A percentile compares a stretch with the other conserved stretches of the same genome.
phyloP scores from a whole-genome alignment of 1,140 invertebrate genomes.

The Drosophila miranda region DNA sequence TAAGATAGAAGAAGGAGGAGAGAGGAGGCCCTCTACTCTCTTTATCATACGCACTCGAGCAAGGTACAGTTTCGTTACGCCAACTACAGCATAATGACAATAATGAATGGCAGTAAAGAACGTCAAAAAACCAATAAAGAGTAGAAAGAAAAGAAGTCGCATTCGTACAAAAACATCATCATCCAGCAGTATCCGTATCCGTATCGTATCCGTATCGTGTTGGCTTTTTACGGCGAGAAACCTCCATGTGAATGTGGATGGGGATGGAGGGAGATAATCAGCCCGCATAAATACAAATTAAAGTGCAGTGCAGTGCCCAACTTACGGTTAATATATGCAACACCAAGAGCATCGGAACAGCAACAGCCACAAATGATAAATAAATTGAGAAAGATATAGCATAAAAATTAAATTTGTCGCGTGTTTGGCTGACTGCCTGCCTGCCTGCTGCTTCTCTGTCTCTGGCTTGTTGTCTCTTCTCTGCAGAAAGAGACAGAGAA shows the following conservation, averaged over 20 bases:
- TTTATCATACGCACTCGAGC: slow-evolving; percentile 50
- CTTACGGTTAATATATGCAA: slow-evolving; percentile 79
- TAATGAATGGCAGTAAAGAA: slow-evolving; percentile 43
- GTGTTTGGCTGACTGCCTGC: slow-evolving; percentile 68
- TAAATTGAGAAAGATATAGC: slow-evolving; percentile 71
- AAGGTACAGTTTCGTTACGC: slow-evolving; percentile 65
- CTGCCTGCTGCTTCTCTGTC: slow-evolving; percentile 44
- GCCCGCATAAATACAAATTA: slow-evolving; percentile 79
- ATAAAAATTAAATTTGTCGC: slow-evolving; percentile 79
- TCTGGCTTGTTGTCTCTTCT: neutral
- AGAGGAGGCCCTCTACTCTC: slow-evolving; percentile 23
- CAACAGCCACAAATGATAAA: slow-evolving; percentile 56
- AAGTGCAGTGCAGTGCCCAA: slow-evolving; percentile 62
- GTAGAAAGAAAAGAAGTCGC: slow-evolving; percentile 40
- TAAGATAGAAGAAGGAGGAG: neutral
- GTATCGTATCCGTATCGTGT: slow-evolving; percentile 21
- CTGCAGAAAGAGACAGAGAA: neutral
- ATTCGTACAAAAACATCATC: slow-evolving; percentile 54
- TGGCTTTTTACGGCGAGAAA: slow-evolving; percentile 24
- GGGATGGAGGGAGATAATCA: slow-evolving; percentile 56
- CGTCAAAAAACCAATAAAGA: slow-evolving; percentile 67
- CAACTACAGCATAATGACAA: slow-evolving; percentile 22
- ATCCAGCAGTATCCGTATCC: slow-evolving; percentile 11
- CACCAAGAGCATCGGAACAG: slow-evolving; percentile 37
- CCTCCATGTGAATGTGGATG: neutral